Conservation (phyloP, 2,888 invertebrate species). For the Liposcelis brunnea region DNA sequence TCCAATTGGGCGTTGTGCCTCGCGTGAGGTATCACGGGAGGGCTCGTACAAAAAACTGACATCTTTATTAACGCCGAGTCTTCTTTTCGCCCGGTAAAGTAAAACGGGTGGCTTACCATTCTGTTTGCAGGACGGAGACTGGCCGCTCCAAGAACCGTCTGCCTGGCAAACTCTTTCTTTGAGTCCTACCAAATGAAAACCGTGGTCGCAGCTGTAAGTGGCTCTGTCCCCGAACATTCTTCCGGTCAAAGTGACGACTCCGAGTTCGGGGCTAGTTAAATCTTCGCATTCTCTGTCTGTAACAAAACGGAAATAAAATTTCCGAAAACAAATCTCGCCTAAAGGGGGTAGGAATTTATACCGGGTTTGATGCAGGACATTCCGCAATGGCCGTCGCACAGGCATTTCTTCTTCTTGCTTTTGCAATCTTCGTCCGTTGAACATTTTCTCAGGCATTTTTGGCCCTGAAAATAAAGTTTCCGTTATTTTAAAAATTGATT, state of each 20-base stretch:
- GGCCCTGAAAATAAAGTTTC: conserved; percentile 45
- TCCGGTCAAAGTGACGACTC: conserved; percentile 58
- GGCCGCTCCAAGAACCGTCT: conserved; percentile 79
- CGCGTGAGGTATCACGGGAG: conserved; percentile 69
- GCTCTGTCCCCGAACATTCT: conserved; percentile 68
- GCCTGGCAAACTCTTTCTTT: conserved; percentile 79
- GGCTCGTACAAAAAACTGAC: conserved; percentile 57
- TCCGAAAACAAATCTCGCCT: no score
- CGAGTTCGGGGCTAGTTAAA: conserved; percentile 56
- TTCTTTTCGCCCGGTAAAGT: no score
- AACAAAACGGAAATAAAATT: conserved; percentile 20
- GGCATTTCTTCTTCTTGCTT: conserved; percentile 88
- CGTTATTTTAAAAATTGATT: no score
- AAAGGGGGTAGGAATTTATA: no score
- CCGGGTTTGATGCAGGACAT: conserved; percentile 96
- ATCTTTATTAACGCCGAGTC: conserved; percentile 7
- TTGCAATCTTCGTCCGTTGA: conserved; percentile 90
- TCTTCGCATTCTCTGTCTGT: conserved; percentile 74
- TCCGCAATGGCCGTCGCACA: conserved; percentile 93
- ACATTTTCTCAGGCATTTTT: conserved; percentile 82
- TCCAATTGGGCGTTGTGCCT: conserved; percentile 75
- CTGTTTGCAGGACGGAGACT: conserved; percentile 68
- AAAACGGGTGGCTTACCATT: conserved; percentile 49
- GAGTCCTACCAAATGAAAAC: conserved; percentile 73
- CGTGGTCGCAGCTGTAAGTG: conserved; percentile 71